Conservation (phyloP, 2,797 vertebrate species). For the Scarus forsteni region DNA sequence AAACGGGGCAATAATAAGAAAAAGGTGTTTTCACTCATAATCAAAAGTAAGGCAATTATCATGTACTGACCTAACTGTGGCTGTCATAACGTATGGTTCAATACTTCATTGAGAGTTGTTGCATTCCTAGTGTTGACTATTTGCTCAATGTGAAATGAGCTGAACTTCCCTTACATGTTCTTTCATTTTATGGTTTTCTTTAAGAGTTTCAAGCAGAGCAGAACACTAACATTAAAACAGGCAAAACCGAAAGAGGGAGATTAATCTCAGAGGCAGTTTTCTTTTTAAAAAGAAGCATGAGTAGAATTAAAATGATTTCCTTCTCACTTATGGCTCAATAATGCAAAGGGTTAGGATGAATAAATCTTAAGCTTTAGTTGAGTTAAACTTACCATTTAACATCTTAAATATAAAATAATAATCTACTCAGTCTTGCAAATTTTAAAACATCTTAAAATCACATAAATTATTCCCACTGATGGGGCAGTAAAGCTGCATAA, state of each 20-base stretch:
- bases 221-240: background rate
- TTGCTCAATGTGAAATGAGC: background rate
- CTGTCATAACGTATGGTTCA: no score
- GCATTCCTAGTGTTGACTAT: no score
- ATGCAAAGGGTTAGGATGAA: background rate
- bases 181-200: background rate
- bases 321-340: background rate
- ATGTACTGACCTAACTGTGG: no score
- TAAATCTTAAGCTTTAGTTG: background rate
- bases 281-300: background rate
- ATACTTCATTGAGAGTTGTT: no score
- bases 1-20: no score
- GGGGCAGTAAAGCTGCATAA: conserved; percentile 40
- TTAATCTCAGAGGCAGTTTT: background rate
- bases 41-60: no score
- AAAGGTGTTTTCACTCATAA: no score
- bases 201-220: background rate
- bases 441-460: background rate
- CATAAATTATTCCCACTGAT: conserved; percentile 3
- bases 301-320: background rate
- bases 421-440: background rate
- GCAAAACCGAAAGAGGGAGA: background rate
- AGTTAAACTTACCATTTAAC: background rate
- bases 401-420: background rate
- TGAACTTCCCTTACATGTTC: background rate